Evolutionary conservation across 2,797 vertebrate species (phyloP), one percentile per base, ranked within the genome.

Genomic region (Selene dorsalis): DNA sequence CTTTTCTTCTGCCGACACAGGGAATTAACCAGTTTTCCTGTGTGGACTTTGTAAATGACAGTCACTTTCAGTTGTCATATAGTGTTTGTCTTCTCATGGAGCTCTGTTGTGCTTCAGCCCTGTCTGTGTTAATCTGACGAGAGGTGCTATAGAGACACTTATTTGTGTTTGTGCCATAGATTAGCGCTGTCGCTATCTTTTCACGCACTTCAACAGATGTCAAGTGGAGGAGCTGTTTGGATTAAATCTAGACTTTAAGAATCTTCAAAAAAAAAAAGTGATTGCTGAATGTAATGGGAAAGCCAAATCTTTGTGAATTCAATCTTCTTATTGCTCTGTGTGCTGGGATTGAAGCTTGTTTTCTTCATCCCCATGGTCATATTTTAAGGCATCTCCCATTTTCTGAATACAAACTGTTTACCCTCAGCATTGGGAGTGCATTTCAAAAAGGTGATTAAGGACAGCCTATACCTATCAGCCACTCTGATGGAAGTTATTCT

Each of bases 1-100:
- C 58, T 52, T 75, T 69, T 75, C 73, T 77, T 75, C 75, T 82
- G 45, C 79, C 79, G 53, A 72, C 39, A 69, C 41, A 57, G 13
- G 17, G 26, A 62, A 61, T 68, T 53, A 28, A 61, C 56, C 43
- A 22, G 26, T 65, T 55, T 72, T 30, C 65, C 20, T 4, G 2
- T 71, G 30, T 69, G 66, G 56, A 60, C 66, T 59, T 65, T 65
- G 39, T 39, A 30, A 38, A 35, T 43, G 16, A 26, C 28, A 20
- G 9, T 22, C 62, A 14, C 30, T 71, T 62, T 60, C 12, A 22
- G 65, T 22, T 73, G 55, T 32, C 60, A 45, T 35, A 47, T n/a
- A 24, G 30, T 55, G 32, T 58, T 72, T 53, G 56, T 68, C 16
- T 26, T 7, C 50, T 77, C 22, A 26, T 8, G 20, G 32, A 58